A percentile compares a stretch with the other conserved stretches of the same genome.
Conservation (phyloP, 2,113 vertebrate species). For the Campylomormyrus tamandua region DNA sequence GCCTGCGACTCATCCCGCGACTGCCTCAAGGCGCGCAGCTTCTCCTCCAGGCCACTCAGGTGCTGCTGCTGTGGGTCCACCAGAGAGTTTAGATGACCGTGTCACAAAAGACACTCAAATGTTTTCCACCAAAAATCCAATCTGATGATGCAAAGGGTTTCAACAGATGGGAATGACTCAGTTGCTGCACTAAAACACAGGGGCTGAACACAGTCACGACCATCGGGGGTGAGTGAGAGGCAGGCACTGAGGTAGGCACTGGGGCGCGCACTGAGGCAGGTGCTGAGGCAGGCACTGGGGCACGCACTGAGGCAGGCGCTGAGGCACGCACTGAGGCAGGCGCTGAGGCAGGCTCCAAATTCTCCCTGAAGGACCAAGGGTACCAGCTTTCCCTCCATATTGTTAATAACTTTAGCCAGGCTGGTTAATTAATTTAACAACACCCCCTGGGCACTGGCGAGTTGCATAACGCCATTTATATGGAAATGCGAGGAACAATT, state of each 20-base stretch:
- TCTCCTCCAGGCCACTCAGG: slow-evolving; percentile 74
- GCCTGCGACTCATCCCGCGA: slow-evolving; percentile 75
- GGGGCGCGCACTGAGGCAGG: neutral
- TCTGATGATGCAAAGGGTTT: neutral
- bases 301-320: neutral
- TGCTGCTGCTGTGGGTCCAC: slow-evolving; percentile 66
- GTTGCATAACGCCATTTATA: slow-evolving; percentile 13
- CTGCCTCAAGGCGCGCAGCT: slow-evolving; percentile 65
- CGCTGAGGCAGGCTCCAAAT: neutral
- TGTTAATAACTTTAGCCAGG: slow-evolving; percentile 4
- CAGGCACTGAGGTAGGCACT: neutral
- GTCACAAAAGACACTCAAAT: neutral
- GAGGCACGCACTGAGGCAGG: too few species aligned
- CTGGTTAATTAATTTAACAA: slow-evolving; percentile 12
- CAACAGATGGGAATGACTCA: neutral
- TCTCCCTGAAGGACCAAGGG: neutral
- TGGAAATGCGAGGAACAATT: neutral
- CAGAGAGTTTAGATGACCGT: neutral
- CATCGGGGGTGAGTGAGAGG: neutral
- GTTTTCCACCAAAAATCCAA: neutral
- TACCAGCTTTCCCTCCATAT: neutral
- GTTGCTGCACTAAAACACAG: neutral
- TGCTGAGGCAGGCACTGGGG: too few species aligned
- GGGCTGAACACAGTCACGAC: too few species aligned
- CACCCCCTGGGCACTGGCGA: neutral